Evolutionary conservation across 2,113 vertebrate genomes (phyloP), one percentile per base, ranked within the genome.

Genomic region (Jaculus jaculus): DNA sequence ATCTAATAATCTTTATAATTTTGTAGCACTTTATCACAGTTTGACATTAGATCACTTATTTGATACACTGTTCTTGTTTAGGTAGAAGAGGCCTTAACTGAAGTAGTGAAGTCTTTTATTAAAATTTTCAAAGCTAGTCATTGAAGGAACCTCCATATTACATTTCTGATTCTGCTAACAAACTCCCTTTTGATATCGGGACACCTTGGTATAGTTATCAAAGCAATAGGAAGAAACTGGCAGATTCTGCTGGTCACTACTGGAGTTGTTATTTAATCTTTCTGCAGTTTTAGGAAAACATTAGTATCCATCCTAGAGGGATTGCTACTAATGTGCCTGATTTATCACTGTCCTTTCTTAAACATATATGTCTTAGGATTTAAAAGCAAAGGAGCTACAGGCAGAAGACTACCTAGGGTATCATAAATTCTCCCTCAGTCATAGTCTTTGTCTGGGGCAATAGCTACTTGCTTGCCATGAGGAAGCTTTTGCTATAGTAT

Each of bases 381-480:
- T 84, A 86, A 90, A 95, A 94, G 47, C 78, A 42, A 63, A 54
- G 20, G 78, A 60, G 32, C 60, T 88, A 28, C 10, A 80, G 90
- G 54, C 73, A 83, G 58, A 69, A 91, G 90, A 96, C 86, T 93
- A 94, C 90, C 90, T 73, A 72, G n/a, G 30, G 54, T 73, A 94
- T n/a, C 86, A 68, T 58, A 73, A 91, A 85, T 94, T 93, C 37
- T 66, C 39, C 87, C 74, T 95, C 88, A 92, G 80, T 91, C 66
- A 81, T 74, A 91, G 78, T 77, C 86, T 95, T 96, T 92, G 95
- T 94, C 65, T 89, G 75, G 73, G 16, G 84, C 60, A 37, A 77
- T 58, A 92, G 86, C 74, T 92, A 66, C 75, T 92, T 90, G 66
- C 51, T 92, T 85, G n/a, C 51, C n/a, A 63, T 82, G 75, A 83